Percentiles rank a stretch among this genome's conserved stretches.
phyloP scores from a whole-genome alignment of 2,113 vertebrate species.

The Sarotherodon lohbergeri region DNA sequence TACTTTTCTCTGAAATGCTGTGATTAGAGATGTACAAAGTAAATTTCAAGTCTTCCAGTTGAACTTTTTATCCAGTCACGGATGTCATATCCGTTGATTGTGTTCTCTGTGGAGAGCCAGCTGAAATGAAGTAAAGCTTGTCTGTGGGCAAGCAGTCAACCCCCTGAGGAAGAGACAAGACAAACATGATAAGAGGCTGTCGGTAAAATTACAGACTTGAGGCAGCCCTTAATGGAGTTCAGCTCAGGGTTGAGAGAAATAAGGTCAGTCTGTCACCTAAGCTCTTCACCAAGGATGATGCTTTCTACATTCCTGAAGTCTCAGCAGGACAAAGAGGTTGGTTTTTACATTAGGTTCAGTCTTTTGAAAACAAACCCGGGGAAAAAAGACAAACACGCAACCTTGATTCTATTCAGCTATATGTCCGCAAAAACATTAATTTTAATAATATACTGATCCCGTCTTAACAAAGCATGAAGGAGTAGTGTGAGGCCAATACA shows the following conservation, averaged over 20 bases:
- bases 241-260: slow-evolving; percentile 64
- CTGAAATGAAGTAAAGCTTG: slow-evolving; percentile 41
- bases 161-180: slow-evolving; percentile 54
- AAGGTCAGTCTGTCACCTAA: slow-evolving; percentile 57
- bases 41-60: not conserved
- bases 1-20: not conserved
- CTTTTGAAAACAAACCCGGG: not conserved
- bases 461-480: not conserved
- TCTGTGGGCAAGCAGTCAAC: slow-evolving; percentile 36
- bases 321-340: slow-evolving; percentile 35
- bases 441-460: not conserved
- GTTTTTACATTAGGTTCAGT: slow-evolving; percentile 21
- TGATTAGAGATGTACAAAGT: not conserved
- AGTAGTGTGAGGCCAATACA: not conserved
- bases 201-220: slow-evolving; percentile 72
- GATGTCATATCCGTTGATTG: not conserved
- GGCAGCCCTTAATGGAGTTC: slow-evolving; percentile 70
- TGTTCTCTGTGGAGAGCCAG: not conserved
- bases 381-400: not conserved
- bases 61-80: not conserved
- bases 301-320: slow-evolving; percentile 55
- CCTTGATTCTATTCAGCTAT: not conserved
- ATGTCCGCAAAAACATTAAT: not conserved
- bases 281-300: slow-evolving; percentile 2
- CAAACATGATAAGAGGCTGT: slow-evolving; percentile 66